Base-by-base conservation (phyloP, 2,113 vertebrate species). In the Psophia crepitans region DNA sequence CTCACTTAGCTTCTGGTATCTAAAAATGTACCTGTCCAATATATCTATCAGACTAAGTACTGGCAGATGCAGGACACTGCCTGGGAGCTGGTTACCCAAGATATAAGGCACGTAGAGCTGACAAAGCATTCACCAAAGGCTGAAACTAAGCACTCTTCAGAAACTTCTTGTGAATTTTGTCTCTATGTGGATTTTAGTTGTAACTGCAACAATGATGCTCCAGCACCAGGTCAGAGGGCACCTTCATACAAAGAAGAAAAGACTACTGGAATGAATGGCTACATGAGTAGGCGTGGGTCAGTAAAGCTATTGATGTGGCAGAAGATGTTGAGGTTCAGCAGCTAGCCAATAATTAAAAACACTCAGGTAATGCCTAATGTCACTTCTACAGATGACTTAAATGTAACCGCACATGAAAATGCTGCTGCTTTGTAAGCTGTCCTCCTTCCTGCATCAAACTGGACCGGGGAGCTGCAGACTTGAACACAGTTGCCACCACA, bases 401-500 rank as follows among this genome's bases (percentile, higher is more conserved):
- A 33, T 8, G n/a, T 21, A 54, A 60, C 39, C 0, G 3, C 65
- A 56, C 46, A 12, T 22, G 26, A 68, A 61, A 89, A 49, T 0
- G 1, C 68, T 79, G 56, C 48, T 63, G 33, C 61, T 69, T 39
- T 41, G 13, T 27, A 58, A 64, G 18, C 13, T 2, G 3, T 43
- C 24, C 49, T 51, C 37, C 37, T 6, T 41, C 49, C 48, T 35
- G 41, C 48, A 89, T 9, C 81, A 81, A 89, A 84, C 19, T 0
- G 0, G 49, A 64, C 20, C 0, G 0, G 27, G 16, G 19, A 48
- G 51, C n/a, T 49, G 69, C 23, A 1, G 1, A 54, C 27, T 28
- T 2, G 0, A 57, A 81, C 14, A 9, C 14, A 48, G 56, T n/a
- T 17, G 27, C 33, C 51, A 48, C 10, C 0, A 0, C 0, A 0